Evolutionary conservation across 1,140 invertebrate species (phyloP).

Genomic region (Thaumatotibia leucotreta): DNA sequence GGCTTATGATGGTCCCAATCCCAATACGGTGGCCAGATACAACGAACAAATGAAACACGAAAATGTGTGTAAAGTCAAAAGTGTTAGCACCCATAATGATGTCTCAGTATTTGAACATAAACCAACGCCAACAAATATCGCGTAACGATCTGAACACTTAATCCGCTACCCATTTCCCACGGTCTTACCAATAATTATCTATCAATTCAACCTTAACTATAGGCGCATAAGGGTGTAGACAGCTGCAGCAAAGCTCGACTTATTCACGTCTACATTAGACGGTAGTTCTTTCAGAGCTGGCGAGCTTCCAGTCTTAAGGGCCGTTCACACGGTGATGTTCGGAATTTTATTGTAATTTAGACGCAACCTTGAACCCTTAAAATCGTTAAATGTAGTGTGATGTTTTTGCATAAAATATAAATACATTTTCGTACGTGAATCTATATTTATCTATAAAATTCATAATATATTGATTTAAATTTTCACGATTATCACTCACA

Average conservation of each 20-base stretch:
- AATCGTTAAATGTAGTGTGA: no score
- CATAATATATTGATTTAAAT: no score
- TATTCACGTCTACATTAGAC: conserved; percentile 4
- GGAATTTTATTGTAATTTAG: neutral
- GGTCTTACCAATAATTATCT: neutral
- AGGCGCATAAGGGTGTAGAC: neutral
- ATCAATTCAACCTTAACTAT: neutral
- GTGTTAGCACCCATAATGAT: neutral
- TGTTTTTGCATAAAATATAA: no score
- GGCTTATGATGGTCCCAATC: no score
- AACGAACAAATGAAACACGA: neutral
- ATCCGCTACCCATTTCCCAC: neutral
- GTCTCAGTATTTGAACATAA: neutral
- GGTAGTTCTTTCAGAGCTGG: neutral
- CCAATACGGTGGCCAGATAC: no score
- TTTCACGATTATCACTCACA: no score
- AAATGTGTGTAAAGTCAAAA: neutral
- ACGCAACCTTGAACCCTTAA: neutral
- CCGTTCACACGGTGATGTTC: neutral
- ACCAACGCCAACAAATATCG: neutral
- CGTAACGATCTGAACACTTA: neutral
- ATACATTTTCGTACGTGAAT: no score
- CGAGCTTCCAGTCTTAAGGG: neutral
- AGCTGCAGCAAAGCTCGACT: neutral
- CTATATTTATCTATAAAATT: no score